A percentile compares a stretch with the other conserved stretches of the same genome.
phyloP scores from a whole-genome alignment of 2,113 vertebrate genomes.

The Chloebia gouldiae region DNA sequence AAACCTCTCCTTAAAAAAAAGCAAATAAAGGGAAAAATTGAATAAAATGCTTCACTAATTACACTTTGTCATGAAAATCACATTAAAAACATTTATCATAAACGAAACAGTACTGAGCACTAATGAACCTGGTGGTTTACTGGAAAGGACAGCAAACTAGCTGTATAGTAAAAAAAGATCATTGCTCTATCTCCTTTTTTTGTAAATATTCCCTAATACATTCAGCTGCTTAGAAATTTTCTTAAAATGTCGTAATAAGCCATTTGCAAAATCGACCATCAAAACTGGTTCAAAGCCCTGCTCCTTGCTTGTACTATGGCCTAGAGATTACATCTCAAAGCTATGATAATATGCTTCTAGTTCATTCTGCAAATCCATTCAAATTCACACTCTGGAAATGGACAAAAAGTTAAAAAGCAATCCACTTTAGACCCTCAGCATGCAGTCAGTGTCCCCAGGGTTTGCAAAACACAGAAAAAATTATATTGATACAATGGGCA shows the following conservation, averaged over 20 bases:
- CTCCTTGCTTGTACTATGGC: not conserved
- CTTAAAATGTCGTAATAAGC: slow-evolving; percentile 7
- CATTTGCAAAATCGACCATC: slow-evolving; percentile 41
- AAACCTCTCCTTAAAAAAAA: slow-evolving; percentile 56
- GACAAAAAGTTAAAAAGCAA: not conserved
- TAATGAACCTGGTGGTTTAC: slow-evolving; percentile 54
- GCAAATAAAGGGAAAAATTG: slow-evolving; percentile 34
- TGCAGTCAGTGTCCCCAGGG: not conserved
- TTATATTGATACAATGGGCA: not conserved
- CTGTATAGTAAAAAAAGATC: slow-evolving; percentile 40
- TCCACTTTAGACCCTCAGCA: not conserved
- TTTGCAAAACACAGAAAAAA: not conserved
- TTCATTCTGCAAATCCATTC: not conserved
- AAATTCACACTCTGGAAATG: not conserved
- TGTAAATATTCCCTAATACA: slow-evolving; percentile 27
- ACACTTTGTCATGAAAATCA: slow-evolving; percentile 61
- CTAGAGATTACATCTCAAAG: not conserved
- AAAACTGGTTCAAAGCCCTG: slow-evolving; percentile 42
- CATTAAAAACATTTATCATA: slow-evolving; percentile 63
- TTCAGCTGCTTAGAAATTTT: slow-evolving; percentile 34
- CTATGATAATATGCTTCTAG: not conserved
- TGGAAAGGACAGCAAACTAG: slow-evolving; percentile 53
- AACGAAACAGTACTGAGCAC: slow-evolving; percentile 55
- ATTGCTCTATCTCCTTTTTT: not conserved
- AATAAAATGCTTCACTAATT: slow-evolving; percentile 54